Base-by-base conservation (phyloP, 2,888 invertebrate species). In the Callimorpha dominula region DNA sequence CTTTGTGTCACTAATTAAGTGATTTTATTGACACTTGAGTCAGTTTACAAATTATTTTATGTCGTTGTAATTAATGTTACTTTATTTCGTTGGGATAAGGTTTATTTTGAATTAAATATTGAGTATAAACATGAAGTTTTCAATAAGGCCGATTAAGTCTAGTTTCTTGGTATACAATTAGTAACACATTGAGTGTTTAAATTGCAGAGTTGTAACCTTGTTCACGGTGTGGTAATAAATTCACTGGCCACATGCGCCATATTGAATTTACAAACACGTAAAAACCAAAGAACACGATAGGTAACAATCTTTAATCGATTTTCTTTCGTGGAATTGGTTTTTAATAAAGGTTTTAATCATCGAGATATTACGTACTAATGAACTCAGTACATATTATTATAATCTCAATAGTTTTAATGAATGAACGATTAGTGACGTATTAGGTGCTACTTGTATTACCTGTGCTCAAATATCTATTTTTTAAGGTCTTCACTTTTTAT, bases 221-320 rank as follows among this genome's bases (percentile, higher is more conserved):
- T 5, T 31, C 60, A 14, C 31, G 20, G 7, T 15, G 31, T 31
- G 60, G 6, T 31, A 31, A 60, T 60, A 57, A 57, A 11, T n/a
- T 14, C 31, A 14, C 5, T 57, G 20, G 5, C 9, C n/a, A 64
- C 43, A 42, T 64, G 63, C 43, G 43, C 63, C 63, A 67, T 67
- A n/a, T n/a, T 52, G 52, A 52, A 67, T 54, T 67, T 66, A 4
- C 54, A 54, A 67, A 40, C 63, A 64, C 43, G 40, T 42, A 42
- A 64, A 64, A 64, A 64, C 63, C 43, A 42, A 64, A 15, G 17
- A 9, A 15, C 15, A 7, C 40, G 40, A 15, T 40, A n/a, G n/a
- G n/a, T n/a, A 14, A 15, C 6, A 40, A 62, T 0, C 2, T 40
- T 15, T 62, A 15, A 62, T 62, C 6, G 20, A 57, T 62, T 40